Conservation (phyloP, 2,888 invertebrate genomes). For the Mechanitis mazaeus region DNA sequence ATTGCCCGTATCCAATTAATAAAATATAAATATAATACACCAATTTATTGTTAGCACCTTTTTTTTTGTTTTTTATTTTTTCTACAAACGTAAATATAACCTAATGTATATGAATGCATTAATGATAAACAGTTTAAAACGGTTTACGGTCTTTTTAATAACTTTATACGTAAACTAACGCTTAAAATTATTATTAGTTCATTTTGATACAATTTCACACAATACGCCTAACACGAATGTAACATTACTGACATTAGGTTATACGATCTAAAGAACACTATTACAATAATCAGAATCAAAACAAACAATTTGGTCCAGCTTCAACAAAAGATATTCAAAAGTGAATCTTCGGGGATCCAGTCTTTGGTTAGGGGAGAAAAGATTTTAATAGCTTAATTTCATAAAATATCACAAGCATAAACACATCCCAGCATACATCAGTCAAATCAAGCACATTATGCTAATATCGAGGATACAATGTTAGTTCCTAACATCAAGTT, state of each 20-base stretch:
- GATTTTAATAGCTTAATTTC: conserved; percentile 66
- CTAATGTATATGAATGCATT: conserved; percentile 66
- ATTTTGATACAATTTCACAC: conserved; percentile 53
- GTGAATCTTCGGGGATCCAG: conserved; percentile 51
- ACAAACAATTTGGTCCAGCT: conserved; percentile 67
- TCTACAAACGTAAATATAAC: conserved; percentile 67
- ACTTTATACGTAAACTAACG: conserved; percentile 48
- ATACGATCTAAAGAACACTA: conserved; percentile 9
- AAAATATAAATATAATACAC: conserved; percentile 57
- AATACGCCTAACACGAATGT: conserved; percentile 51
- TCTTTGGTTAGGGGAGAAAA: conserved; percentile 74
- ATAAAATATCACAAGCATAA: conserved; percentile 71
- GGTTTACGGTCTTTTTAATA: conserved; percentile 59
- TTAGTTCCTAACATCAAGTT: conserved; percentile 15
- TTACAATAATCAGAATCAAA: conserved; percentile 32
- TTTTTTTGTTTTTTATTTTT: conserved; percentile 53
- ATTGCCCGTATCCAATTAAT: conserved; percentile 59
- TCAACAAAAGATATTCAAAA: conserved; percentile 48
- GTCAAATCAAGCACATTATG: conserved; percentile 30
- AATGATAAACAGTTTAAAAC: conserved; percentile 57
- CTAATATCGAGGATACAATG: conserved; percentile 23
- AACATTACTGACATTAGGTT: conserved; percentile 36
- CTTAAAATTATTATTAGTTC: conserved; percentile 45
- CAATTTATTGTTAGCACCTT: conserved; percentile 73
- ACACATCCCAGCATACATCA: conserved; percentile 35